Conservation (phyloP, 2,797 vertebrate genomes). For the Typhlichthys subterraneus region DNA sequence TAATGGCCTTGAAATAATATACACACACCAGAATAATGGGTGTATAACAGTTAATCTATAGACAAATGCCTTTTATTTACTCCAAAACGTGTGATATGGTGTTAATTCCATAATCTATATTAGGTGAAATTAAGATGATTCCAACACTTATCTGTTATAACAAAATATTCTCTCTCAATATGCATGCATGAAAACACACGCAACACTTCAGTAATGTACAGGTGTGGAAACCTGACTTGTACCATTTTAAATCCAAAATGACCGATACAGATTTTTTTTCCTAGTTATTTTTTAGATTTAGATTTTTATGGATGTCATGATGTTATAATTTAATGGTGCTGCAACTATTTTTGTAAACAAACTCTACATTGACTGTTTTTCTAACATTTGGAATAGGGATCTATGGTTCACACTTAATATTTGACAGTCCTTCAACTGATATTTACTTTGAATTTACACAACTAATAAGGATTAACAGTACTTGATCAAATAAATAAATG, state of each 20-base stretch:
- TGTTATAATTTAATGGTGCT: constrained; percentile 78
- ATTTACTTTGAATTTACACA: constrained; percentile 24
- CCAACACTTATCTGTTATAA: constrained; percentile 17
- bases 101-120: constrained; percentile 25
- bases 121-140: constrained; percentile 12
- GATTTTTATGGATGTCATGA: constrained; percentile 55
- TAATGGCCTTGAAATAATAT: constrained; percentile 21
- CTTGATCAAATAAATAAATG: not conserved
- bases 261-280: constrained; percentile 58
- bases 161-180: constrained; percentile 15
- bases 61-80: constrained; percentile 17
- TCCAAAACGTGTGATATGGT: constrained; percentile 15
- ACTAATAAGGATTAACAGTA: not conserved
- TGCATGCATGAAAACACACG: constrained; percentile 9
- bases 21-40: not conserved
- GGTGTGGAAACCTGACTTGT: constrained; percentile 5
- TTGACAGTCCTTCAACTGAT: constrained; percentile 57
- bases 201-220: not conserved
- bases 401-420: constrained; percentile 28
- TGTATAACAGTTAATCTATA: no score
- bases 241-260: constrained; percentile 56
- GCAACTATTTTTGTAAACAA: constrained; percentile 80
- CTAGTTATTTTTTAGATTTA: constrained; percentile 17
- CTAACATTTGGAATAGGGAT: constrained; percentile 29
- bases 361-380: constrained; percentile 40